Conservation (phyloP, 1,140 invertebrate species). For the Notospermus geniculatus region DNA sequence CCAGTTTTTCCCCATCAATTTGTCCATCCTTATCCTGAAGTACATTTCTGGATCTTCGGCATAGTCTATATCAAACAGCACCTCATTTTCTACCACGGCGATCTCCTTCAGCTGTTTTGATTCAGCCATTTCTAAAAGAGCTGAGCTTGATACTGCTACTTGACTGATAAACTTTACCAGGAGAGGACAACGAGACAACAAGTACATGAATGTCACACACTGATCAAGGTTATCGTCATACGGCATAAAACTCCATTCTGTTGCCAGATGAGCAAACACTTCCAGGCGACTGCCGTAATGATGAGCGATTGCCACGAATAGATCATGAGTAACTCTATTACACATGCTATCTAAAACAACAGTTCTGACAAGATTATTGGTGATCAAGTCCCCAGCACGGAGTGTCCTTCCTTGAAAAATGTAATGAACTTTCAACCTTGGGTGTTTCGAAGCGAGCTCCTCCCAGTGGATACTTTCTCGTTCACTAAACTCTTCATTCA, state of each 20-base stretch:
- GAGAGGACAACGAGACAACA: not conserved
- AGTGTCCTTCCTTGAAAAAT: constrained; percentile 1
- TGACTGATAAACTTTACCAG: not conserved
- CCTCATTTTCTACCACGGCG: not conserved
- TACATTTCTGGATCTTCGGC: too few species aligned
- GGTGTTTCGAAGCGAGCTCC: not conserved
- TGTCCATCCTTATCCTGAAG: too few species aligned
- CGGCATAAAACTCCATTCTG: constrained; percentile 1
- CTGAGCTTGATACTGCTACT: not conserved
- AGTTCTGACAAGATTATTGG: not conserved
- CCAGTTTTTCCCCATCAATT: too few species aligned
- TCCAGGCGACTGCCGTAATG: not conserved
- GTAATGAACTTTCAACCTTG: not conserved
- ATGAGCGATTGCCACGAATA: not conserved
- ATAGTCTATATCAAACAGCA: constrained; percentile 4
- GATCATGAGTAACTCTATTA: not conserved
- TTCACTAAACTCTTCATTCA: constrained; percentile 5
- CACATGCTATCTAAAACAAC: constrained; percentile 6
- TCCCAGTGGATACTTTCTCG: not conserved
- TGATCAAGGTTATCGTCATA: constrained; percentile 2
- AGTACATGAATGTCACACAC: not conserved
- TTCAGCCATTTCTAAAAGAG: constrained; percentile 2
- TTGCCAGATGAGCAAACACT: not conserved
- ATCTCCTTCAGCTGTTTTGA: not conserved
- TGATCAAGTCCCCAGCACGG: not conserved